Conservation (phyloP, 2,113 vertebrate species). For the Dolichallabes microphthalmus region DNA sequence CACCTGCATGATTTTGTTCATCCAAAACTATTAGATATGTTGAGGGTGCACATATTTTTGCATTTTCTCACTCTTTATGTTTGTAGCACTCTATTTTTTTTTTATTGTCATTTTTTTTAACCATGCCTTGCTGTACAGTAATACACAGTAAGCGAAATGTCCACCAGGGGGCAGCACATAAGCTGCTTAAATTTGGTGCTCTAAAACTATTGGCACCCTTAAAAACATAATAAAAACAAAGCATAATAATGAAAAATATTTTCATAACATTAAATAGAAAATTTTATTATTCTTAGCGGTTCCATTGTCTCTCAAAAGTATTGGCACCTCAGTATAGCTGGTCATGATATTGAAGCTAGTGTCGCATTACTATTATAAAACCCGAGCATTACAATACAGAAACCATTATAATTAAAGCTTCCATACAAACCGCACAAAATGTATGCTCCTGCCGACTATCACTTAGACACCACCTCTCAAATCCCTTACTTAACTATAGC, state of each 20-base stretch:
- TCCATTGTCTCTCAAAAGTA: not conserved
- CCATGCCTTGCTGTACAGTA: too few relatives aligned
- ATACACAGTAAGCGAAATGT: not conserved
- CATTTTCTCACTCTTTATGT: not conserved
- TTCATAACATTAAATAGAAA: not conserved
- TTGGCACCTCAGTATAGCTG: not conserved
- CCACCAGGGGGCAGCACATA: constrained; percentile 12
- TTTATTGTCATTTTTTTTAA: too few relatives aligned
- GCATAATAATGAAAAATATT: not conserved
- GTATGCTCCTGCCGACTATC: too few relatives aligned
- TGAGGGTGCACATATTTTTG: not conserved
- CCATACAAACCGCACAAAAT: too few relatives aligned
- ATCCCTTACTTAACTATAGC: too few relatives aligned
- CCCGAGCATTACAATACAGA: too few relatives aligned
- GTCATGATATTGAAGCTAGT: too few relatives aligned
- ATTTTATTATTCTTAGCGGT: too few relatives aligned
- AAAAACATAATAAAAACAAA: not conserved
- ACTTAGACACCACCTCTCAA: too few relatives aligned
- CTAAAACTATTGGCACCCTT: not conserved
- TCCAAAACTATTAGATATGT: not conserved
- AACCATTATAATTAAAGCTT: too few relatives aligned
- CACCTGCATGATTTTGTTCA: not conserved
- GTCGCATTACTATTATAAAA: too few relatives aligned
- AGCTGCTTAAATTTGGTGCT: not conserved
- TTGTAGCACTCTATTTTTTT: not conserved